Conservation (phyloP, 2,888 invertebrate genomes). For the Furcula furcula region DNA sequence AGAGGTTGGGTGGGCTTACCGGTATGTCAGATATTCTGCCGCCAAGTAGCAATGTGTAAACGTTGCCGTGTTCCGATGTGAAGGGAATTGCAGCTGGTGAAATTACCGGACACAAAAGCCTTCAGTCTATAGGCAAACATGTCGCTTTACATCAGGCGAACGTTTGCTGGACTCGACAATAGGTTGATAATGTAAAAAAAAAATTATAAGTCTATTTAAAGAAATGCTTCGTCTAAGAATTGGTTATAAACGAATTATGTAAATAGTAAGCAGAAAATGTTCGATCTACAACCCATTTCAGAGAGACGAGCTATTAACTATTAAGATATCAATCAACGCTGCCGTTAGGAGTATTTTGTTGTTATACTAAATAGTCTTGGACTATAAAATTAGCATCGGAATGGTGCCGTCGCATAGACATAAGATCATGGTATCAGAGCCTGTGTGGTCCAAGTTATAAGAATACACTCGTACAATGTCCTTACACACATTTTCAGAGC, state of each 20-base stretch:
- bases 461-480: background rate
- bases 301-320: constrained; percentile 37
- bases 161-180: no score
- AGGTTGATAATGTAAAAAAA: no score
- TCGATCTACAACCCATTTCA: constrained; percentile 28
- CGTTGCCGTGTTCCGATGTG: no score
- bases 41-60: no score
- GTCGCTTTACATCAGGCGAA: no score
- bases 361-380: constrained; percentile 39
- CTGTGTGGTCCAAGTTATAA: constrained; percentile 9
- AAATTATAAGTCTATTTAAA: no score
- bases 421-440: constrained; percentile 31
- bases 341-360: constrained; percentile 36
- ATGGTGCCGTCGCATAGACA: constrained; percentile 46
- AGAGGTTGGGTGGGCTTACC: no score
- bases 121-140: no score
- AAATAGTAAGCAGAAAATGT: constrained; percentile 21
- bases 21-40: no score
- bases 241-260: constrained; percentile 14
- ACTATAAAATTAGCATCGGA: constrained; percentile 70
- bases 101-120: no score
- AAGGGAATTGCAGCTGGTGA: no score
- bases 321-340: constrained; percentile 72
- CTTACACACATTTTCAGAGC: background rate
- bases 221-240: no score